Evolutionary conservation across 2,113 vertebrate species (phyloP), one percentile per base, ranked within the genome.

Genomic region (Thalassoma bifasciatum): DNA sequence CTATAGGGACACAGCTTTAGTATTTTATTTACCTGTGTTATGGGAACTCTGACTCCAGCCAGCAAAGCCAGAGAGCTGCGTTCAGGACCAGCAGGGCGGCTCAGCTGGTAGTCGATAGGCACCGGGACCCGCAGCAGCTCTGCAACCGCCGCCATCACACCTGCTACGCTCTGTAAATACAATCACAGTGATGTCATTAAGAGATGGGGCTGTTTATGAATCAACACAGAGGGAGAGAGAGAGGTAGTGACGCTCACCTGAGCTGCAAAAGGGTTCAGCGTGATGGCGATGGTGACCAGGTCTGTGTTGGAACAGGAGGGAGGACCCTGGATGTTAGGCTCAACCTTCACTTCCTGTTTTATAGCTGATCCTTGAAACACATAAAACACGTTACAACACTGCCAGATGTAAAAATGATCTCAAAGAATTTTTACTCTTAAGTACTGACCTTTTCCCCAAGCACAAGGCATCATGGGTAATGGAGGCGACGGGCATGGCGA

Each of bases 221-320:
- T 26, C 50, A 9, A 42, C 0, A 54, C 38, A 10, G 8, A 26
- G 40, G 0, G 11, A 2, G 3, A 24, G 10, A 21, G 0, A 36
- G 0, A 30, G 14, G 64, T 42, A 30, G 8, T n/a, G 19, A 21
- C 0, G 38, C 11, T 60, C 58, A 99, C 98, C 96, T 98, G 96
- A 66, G 97, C 95, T 64, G 95, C 97, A 4, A 95, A 90, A 13
- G 96, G 96, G 83, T 96, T 96, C 78, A 99, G 91, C 12, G 96
- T 98, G 81, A 99, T 97, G 8, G 96, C 96, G 88, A 99, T 96
- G 85, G 98, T 97, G 61, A 99, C 97, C 71, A 96, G 92, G 62
- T 96, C 96, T 17, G 95, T 93, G 89, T 95, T 95, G 24, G 96
- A 94, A 76, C 95, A 97, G 24, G 96, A 96, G 23, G 94, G 91